Conservation (phyloP, 2,888 invertebrate genomes). For the Aleiodes alternator region DNA sequence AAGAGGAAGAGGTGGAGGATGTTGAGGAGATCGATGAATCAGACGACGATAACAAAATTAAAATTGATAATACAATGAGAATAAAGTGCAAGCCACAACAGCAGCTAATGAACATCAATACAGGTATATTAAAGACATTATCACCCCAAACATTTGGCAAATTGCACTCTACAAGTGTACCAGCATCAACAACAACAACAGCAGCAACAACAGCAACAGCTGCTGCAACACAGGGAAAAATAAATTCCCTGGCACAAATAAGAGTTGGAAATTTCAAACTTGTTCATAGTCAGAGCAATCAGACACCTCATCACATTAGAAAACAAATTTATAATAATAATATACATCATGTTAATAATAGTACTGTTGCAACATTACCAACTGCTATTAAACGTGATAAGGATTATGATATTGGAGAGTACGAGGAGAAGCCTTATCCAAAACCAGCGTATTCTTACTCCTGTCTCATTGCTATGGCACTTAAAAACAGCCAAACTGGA, state of each 20-base stretch:
- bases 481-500: conserved; percentile 96
- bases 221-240: conserved; percentile 47
- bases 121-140: conserved; percentile 59
- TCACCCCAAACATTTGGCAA: conserved; percentile 62
- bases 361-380: conserved; percentile 54
- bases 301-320: conserved; percentile 66
- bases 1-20: conserved; percentile 50
- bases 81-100: conserved; percentile 35
- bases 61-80: conserved; percentile 7
- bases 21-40: conserved; percentile 30
- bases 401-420: conserved; percentile 74
- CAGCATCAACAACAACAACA: too few species aligned
- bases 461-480: conserved; percentile 97
- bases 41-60: conserved; percentile 20
- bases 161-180: conserved; percentile 39
- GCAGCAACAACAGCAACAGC: conserved; percentile 46
- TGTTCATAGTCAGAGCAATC: conserved; percentile 59
- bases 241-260: conserved; percentile 65
- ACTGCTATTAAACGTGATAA: conserved; percentile 66
- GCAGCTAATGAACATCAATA: conserved; percentile 27
- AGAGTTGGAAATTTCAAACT: conserved; percentile 71
- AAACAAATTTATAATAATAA: conserved; percentile 72
- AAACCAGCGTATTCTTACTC: conserved; percentile 99
- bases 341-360: conserved; percentile 60
- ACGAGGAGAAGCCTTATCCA: conserved; percentile 83